Evolutionary conservation across 2,113 vertebrate species (phyloP), one percentile per base, ranked within the genome.

Genomic region (Calyptommatus sinebrachiatus): DNA sequence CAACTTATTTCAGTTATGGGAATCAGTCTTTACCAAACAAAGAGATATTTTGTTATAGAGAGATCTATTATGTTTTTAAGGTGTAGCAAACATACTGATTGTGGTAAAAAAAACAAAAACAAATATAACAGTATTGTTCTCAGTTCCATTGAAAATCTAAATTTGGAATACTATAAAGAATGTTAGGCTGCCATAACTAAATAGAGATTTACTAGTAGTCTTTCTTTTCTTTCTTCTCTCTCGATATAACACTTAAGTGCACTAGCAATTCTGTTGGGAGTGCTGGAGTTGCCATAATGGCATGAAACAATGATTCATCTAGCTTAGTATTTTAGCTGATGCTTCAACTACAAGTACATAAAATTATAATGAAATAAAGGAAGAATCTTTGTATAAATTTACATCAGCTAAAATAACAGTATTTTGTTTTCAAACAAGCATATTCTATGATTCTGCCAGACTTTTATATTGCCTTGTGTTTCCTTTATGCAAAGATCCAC

Each of bases 181-280:
- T 87, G 76, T 84, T 81, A 86, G 46, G 84, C 26, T 71, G 76
- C 80, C 84, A 77, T 45, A 26, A 18, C 84, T 88, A 50, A 84
- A 89, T 80, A 53, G 85, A 77, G 83, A 86, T 90, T 86, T 84
- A 50, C 50, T 61, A 45, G 83, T 74, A 81, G 41, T 66, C 77
- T 81, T 70, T 86, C 80, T 80, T 83, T 89, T 88, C 66, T 81
- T 76, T 20, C 18, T 73, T 0, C 80, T 0, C 78, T 79, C 41
- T 41, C 3, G 45, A 35, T 68, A 26, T 14, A 41, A 21, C 66
- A 68, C 35, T 21, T 75, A 62, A 75, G 35, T 69, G 35, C 31
- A 74, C 28, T 14, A 68, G 48, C 35, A 21, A 70, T 69, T 79
- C 69, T 2, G 6, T 57, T 68, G 77, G 73, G 78, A 74, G 71